These are phyloP conservation scores for Tortrix viridana DNA, from an alignment of 2,888 invertebrate genomes.

Conservation along the genomic window DNA sequence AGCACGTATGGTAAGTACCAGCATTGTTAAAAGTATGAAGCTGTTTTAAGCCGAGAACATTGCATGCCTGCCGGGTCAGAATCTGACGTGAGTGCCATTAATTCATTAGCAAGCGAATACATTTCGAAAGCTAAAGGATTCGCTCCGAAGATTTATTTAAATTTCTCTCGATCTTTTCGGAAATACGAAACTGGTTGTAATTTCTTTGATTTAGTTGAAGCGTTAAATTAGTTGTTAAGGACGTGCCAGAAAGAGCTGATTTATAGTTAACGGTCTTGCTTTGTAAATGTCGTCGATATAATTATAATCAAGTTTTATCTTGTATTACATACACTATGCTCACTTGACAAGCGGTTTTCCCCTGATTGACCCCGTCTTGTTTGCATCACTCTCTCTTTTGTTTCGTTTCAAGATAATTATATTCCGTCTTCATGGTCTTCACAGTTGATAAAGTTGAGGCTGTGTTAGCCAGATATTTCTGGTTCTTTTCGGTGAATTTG, in stretches of 20 bases:
- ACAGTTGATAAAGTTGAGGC: no score
- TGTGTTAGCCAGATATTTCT: constrained; percentile 2
- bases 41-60: constrained; percentile 21
- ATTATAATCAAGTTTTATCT: neutral
- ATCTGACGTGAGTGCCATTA: constrained; percentile 23
- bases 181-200: constrained; percentile 23
- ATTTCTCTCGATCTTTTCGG: constrained; percentile 23
- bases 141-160: constrained; percentile 21
- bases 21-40: constrained; percentile 23
- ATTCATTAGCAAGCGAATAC: constrained; percentile 28
- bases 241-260: neutral
- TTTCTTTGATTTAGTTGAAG: constrained; percentile 6
- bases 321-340: neutral
- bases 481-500: constrained; percentile 4
- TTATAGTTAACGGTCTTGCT: no score
- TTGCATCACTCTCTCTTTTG: constrained; percentile 28
- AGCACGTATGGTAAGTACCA: constrained; percentile 4
- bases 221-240: neutral
- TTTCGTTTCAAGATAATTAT: constrained; percentile 4
- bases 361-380: constrained; percentile 21
- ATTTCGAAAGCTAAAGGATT: constrained; percentile 35
- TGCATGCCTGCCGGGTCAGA: constrained; percentile 25
- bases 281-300: neutral
- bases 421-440: neutral
- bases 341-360: constrained; percentile 13